phyloP scores from a whole-genome alignment of 2,113 vertebrate genomes.

The Empidonax traillii region DNA sequence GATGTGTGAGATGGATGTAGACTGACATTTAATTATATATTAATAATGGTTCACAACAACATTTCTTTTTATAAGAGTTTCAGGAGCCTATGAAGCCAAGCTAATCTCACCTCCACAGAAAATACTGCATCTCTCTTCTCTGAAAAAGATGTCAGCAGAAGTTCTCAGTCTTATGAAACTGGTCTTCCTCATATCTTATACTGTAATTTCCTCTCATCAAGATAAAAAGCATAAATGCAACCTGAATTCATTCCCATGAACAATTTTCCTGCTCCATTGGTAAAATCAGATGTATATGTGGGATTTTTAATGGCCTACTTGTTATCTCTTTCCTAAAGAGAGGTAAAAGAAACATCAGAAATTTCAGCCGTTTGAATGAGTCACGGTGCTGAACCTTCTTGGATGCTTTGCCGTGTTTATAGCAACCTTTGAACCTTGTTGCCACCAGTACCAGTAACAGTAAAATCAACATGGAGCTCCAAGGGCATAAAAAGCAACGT shows the following conservation, averaged over 20 bases:
- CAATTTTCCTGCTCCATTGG: not conserved
- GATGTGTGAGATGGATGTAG: not conserved
- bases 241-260: not conserved
- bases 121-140: not conserved
- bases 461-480: not conserved
- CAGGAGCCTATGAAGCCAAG: not conserved
- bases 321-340: not conserved
- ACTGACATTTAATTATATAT: not conserved
- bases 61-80: not conserved
- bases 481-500: not conserved
- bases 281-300: accelerated
- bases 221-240: not conserved
- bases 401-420: not conserved
- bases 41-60: not conserved
- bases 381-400: not conserved
- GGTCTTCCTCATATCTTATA: not conserved
- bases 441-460: not conserved
- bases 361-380: not conserved
- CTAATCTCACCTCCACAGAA: not conserved
- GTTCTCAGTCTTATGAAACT: not conserved
- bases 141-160: not conserved
- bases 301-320: not conserved
- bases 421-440: not conserved
- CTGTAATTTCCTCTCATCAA: not conserved
- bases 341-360: not conserved